Evolutionary conservation across 2,113 vertebrate species (phyloP).

Genomic region (Cygnus atratus): DNA sequence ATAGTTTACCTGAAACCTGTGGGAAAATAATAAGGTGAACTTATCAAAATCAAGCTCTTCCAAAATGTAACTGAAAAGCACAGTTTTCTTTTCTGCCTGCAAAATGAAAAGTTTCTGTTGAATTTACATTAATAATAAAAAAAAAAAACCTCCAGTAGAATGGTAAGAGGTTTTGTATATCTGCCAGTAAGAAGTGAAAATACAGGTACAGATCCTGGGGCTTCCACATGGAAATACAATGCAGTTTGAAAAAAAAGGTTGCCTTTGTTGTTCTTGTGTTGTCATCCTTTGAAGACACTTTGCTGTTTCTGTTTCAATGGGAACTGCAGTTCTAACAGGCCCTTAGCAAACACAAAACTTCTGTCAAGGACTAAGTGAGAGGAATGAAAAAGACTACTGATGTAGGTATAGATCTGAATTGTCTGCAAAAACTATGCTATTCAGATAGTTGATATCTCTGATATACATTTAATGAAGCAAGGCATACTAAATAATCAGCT

Average conservation of each 20-base stretch:
- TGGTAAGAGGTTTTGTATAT: background rate
- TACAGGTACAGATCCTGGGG: background rate
- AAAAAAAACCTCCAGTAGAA: background rate
- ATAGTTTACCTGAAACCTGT: background rate
- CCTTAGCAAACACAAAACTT: background rate
- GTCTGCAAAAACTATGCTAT: background rate
- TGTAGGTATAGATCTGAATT: background rate
- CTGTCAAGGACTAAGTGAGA: background rate
- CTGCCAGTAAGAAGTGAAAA: background rate
- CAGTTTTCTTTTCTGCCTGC: background rate
- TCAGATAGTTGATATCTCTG: background rate
- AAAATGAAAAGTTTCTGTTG: background rate
- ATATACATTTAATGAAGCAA: background rate
- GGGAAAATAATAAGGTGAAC: background rate
- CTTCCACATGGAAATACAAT: background rate
- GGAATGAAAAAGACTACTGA: background rate
- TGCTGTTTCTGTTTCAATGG: background rate
- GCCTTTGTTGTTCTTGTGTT: background rate
- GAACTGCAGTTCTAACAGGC: background rate
- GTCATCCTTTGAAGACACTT: background rate
- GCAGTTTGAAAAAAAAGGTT: background rate
- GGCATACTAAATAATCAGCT: background rate
- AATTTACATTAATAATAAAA: background rate
- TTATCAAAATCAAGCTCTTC: background rate
- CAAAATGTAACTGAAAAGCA: conserved; percentile 11